A percentile compares a stretch with the other conserved stretches of the same genome.
Conservation (phyloP, 23 tunicate species). For the Corella eumyota region DNA sequence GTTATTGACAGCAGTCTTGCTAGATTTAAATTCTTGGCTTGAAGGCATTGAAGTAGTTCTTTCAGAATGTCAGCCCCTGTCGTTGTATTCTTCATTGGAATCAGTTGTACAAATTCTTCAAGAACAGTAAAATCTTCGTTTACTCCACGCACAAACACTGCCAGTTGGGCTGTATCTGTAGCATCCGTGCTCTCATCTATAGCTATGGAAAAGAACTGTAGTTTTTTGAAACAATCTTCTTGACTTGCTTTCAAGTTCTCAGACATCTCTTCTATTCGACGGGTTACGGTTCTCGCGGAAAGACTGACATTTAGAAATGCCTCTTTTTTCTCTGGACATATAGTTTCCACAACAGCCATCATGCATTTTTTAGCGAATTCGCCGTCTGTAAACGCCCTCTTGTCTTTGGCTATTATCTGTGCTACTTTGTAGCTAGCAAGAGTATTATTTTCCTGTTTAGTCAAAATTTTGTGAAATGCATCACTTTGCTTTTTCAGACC, state of each 20-base stretch:
- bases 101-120: conserved; percentile 56
- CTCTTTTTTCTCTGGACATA: conserved; percentile 62
- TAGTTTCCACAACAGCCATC: conserved; percentile 65
- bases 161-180: conserved; percentile 39
- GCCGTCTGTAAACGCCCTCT: conserved; percentile 74
- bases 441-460: conserved; percentile 31
- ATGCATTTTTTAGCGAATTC: conserved; percentile 66
- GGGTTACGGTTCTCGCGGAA: conserved; percentile 74
- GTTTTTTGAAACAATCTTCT: conserved; percentile 37
- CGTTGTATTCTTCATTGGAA: conserved; percentile 61
- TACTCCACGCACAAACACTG: conserved; percentile 41
- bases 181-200: conserved; percentile 66
- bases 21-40: conserved; percentile 42
- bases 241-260: conserved; percentile 49
- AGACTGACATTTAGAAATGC: conserved; percentile 54
- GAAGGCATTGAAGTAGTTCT: conserved; percentile 46
- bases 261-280: conserved; percentile 67
- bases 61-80: conserved; percentile 65
- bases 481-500: conserved; percentile 31
- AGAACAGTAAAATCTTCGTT: conserved; percentile 53
- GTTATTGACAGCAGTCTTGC: conserved; percentile 27
- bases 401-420: conserved; percentile 54
- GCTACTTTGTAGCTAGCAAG: conserved; percentile 69
- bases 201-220: conserved; percentile 68
- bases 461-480: conserved; percentile 17